phyloP scores from a whole-genome alignment of 1,140 invertebrate genomes.

The Orchestia grillus region DNA sequence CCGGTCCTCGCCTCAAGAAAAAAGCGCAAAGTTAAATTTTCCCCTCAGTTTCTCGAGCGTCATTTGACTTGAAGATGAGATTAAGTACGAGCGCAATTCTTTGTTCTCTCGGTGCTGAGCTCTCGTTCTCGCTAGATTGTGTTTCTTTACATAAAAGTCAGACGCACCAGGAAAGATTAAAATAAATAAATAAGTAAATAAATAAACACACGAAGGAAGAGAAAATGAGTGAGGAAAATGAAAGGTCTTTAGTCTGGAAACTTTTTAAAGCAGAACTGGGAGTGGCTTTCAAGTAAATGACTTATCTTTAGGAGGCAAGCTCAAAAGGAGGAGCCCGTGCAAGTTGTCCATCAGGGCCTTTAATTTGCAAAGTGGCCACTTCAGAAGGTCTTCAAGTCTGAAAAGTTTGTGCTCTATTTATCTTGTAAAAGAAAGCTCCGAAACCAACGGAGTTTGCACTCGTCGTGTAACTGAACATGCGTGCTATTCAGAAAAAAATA shows the following conservation, averaged over 20 bases:
- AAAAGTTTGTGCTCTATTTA: no score
- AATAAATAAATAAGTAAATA: no score
- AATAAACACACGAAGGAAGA: no score
- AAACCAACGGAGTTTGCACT: no score
- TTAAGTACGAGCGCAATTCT: background rate
- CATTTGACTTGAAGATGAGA: slow-evolving; percentile 8
- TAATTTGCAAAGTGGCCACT: no score
- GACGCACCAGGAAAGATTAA: no score
- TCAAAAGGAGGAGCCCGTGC: background rate
- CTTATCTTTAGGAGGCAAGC: background rate
- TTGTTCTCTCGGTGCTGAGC: background rate
- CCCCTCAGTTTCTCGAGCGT: background rate
- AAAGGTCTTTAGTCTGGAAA: background rate
- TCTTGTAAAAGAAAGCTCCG: no score
- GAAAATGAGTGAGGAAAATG: no score
- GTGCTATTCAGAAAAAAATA: no score
- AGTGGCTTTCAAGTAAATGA: background rate
- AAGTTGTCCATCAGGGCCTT: background rate
- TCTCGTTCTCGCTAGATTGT: background rate
- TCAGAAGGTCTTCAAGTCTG: no score
- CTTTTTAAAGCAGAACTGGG: background rate
- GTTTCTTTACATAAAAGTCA: background rate
- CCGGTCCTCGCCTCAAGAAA: background rate
- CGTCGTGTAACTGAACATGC: no score
- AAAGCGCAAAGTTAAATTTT: background rate